These are phyloP conservation scores for Drosophila kurseongensis DNA, from an alignment of 1,140 invertebrate genomes.

Conservation along the genomic window DNA sequence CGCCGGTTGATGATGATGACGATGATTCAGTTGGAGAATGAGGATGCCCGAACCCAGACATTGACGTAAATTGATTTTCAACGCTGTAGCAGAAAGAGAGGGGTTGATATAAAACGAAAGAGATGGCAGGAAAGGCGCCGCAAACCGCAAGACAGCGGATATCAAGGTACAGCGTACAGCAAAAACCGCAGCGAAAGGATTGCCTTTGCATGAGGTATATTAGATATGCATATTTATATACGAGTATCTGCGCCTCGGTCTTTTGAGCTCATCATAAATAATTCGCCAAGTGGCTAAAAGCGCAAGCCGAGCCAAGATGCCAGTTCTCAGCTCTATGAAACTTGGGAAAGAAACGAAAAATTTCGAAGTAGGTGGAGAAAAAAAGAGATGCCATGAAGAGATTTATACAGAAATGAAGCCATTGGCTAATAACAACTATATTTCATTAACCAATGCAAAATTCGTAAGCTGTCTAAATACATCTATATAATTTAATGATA, in stretches of 20 bases:
- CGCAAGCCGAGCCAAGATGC: conserved; percentile 8
- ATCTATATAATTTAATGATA: too few species aligned
- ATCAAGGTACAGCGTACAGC: conserved; percentile 20
- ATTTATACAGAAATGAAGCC: too few species aligned
- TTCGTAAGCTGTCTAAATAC: too few species aligned
- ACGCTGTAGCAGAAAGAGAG: conserved; percentile 6
- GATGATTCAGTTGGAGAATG: conserved; percentile 53
- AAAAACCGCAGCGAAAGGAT: conserved; percentile 68
- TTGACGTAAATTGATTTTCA: conserved; percentile 64
- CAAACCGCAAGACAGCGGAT: conserved; percentile 49
- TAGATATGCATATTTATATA: conserved; percentile 10
- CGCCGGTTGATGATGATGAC: conserved; percentile 44
- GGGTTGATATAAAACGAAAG: not conserved
- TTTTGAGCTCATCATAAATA: conserved; percentile 65
- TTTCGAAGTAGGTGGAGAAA: too few species aligned
- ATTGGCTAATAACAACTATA: too few species aligned
- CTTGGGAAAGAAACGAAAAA: not conserved
- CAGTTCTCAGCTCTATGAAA: conserved; percentile 19
- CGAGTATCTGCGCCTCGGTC: conserved; percentile 15
- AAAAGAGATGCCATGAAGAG: too few species aligned
- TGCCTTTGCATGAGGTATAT: conserved; percentile 22
- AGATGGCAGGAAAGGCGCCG: conserved; percentile 26
- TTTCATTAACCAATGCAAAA: too few species aligned
- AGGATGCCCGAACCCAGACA: conserved; percentile 38
- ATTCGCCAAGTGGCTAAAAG: conserved; percentile 46